These are phyloP conservation scores for Lasiurus cinereus DNA, from an alignment of 2,113 vertebrate genomes.

Conservation along the genomic window DNA sequence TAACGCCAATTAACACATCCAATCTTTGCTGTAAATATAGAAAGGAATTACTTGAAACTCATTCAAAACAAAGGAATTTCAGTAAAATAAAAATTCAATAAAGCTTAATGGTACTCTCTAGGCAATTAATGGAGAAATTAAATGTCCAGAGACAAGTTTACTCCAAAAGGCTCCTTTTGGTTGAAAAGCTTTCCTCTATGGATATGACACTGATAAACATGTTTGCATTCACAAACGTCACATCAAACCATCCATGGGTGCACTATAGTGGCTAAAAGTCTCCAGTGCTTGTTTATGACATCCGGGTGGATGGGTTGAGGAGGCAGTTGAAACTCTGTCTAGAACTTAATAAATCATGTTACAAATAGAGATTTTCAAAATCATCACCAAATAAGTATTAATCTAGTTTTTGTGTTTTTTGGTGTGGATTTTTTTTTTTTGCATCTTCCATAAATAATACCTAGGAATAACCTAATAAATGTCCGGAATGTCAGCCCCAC, in stretches of 20 bases:
- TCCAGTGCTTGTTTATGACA: too few relatives aligned
- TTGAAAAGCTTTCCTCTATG: not conserved
- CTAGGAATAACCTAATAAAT: slow-evolving; percentile 10
- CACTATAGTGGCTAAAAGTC: not conserved
- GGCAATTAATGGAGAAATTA: slow-evolving; percentile 39
- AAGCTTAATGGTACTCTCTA: not conserved
- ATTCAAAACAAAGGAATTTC: slow-evolving; percentile 28
- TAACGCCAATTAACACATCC: not conserved
- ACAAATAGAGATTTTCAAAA: slow-evolving; percentile 3
- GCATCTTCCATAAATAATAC: slow-evolving; percentile 11
- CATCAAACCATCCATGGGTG: not conserved
- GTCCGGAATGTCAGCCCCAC: not conserved
- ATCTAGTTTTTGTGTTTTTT: not conserved
- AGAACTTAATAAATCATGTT: not conserved
- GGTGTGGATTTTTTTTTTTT: too few relatives aligned
- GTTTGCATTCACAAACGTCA: not conserved
- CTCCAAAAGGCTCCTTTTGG: not conserved
- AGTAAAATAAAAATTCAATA: slow-evolving; percentile 13
- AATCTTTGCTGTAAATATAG: slow-evolving; percentile 6
- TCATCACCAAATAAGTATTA: not conserved
- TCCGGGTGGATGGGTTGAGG: not conserved
- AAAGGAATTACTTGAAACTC: slow-evolving; percentile 25
- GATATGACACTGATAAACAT: not conserved
- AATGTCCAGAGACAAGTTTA: not conserved
- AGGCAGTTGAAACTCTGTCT: not conserved